Conservation (phyloP, 53 echinoderm and acorn worm genomes). For the Luidia sarsii region DNA sequence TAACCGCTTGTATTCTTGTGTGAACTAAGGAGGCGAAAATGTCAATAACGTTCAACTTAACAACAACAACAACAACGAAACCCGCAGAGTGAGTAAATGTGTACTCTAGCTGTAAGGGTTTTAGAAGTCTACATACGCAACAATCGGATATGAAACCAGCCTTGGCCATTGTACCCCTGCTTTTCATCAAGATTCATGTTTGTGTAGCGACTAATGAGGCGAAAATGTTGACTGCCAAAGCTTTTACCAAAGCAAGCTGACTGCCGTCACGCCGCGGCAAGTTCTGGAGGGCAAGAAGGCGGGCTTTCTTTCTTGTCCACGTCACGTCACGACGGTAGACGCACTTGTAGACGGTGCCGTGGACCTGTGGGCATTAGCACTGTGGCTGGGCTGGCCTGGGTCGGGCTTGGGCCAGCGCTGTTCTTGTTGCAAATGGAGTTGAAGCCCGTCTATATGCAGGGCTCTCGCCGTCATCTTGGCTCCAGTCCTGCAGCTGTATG, state of each 20-base stretch:
- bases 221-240: conserved; percentile 34
- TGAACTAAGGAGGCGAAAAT: neutral
- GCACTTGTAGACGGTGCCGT: no score
- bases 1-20: conserved; percentile 11
- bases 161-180: conserved; percentile 18
- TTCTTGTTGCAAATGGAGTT: no score
- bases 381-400: no score
- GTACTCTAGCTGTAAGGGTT: neutral
- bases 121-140: neutral
- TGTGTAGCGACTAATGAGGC: conserved; percentile 52
- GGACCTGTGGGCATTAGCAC: no score
- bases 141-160: conserved; percentile 44
- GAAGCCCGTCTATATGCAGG: no score
- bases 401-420: no score
- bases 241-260: conserved; percentile 44
- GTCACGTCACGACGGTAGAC: no score
- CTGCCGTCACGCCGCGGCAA: neutral
- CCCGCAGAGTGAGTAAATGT: neutral
- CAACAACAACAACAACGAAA: neutral
- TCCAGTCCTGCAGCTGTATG: no score
- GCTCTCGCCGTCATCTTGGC: no score
- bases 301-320: no score
- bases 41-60: conserved; percentile 41
- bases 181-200: conserved; percentile 43
- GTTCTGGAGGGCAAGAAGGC: neutral